phyloP scores from a whole-genome alignment of 2,113 vertebrate species.

The Oenanthe oenanthe region DNA sequence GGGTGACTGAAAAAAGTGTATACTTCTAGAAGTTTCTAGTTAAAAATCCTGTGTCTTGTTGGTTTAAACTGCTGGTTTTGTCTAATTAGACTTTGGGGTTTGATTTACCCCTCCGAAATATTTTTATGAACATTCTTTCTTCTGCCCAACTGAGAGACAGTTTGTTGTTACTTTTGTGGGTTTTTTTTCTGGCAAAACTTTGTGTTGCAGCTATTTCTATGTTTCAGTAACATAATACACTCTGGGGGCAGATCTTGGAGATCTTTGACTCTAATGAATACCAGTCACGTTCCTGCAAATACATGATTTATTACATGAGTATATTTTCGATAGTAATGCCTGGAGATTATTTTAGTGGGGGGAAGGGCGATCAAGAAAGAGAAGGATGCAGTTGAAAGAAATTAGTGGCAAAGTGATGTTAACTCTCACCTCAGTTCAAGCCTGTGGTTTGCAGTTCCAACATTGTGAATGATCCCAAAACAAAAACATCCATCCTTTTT shows the following conservation, averaged over 20 bases:
- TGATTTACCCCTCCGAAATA: constrained; percentile 52
- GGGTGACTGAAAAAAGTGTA: background rate
- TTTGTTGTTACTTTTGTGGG: constrained; percentile 60
- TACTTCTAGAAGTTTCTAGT: background rate
- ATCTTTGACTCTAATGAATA: constrained; percentile 60
- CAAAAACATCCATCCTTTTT: constrained; percentile 38
- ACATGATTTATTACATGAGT: constrained; percentile 62
- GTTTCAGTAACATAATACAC: constrained; percentile 70
- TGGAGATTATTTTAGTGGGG: background rate
- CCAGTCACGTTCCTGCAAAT: constrained; percentile 62
- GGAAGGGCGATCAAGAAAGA: background rate
- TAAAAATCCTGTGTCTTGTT: constrained; percentile 8
- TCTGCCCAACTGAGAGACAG: constrained; percentile 65
- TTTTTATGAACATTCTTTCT: constrained; percentile 70
- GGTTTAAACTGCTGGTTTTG: constrained; percentile 41
- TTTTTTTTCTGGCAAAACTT: constrained; percentile 51
- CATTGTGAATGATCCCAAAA: constrained; percentile 17
- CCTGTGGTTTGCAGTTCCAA: constrained; percentile 14
- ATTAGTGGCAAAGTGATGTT: constrained; percentile 14
- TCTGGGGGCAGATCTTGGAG: constrained; percentile 54
- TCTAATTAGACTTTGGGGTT: constrained; percentile 61
- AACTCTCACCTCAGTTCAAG: constrained; percentile 28
- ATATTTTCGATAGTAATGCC: constrained; percentile 35
- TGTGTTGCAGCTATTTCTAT: constrained; percentile 64
- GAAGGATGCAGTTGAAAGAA: constrained; percentile 31